Percentiles rank a stretch among this genome's conserved stretches.
These are phyloP conservation scores for Sebastes matsubarae DNA, from an alignment of 2,797 vertebrate species.

Conservation along the genomic window DNA sequence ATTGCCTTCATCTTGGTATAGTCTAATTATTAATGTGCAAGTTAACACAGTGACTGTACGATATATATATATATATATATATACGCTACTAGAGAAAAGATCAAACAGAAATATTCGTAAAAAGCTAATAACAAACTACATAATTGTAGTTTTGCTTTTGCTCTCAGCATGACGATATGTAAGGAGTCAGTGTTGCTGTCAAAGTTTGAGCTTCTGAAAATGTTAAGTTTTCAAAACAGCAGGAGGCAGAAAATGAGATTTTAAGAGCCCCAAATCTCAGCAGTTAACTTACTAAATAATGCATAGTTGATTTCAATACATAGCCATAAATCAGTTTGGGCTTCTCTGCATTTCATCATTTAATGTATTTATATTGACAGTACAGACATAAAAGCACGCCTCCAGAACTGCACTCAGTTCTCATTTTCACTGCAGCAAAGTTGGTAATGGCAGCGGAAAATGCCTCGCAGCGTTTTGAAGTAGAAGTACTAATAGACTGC, in stretches of 20 bases:
- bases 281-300: slow-evolving; percentile 16
- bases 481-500: slow-evolving; percentile 16
- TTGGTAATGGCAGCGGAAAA: slow-evolving; percentile 13
- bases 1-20: neutral
- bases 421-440: slow-evolving; percentile 29
- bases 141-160: neutral
- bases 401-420: slow-evolving; percentile 28
- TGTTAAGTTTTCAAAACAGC: slow-evolving; percentile 13
- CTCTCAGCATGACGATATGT: neutral
- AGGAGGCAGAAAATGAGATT: slow-evolving; percentile 2
- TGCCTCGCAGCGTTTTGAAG: neutral
- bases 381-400: slow-evolving; percentile 38
- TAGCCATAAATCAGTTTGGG: slow-evolving; percentile 9
- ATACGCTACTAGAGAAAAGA: neutral
- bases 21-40: neutral
- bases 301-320: slow-evolving; percentile 13
- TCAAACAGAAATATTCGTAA: neutral
- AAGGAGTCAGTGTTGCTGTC: neutral
- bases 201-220: neutral
- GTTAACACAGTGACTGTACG: neutral
- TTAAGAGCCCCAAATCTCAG: slow-evolving; percentile 13
- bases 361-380: slow-evolving; percentile 30
- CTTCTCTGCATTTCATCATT: neutral
- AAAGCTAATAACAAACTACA: neutral
- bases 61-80: neutral